Base-by-base conservation (phyloP, 2,888 invertebrate species). In the Elysia crispata region DNA sequence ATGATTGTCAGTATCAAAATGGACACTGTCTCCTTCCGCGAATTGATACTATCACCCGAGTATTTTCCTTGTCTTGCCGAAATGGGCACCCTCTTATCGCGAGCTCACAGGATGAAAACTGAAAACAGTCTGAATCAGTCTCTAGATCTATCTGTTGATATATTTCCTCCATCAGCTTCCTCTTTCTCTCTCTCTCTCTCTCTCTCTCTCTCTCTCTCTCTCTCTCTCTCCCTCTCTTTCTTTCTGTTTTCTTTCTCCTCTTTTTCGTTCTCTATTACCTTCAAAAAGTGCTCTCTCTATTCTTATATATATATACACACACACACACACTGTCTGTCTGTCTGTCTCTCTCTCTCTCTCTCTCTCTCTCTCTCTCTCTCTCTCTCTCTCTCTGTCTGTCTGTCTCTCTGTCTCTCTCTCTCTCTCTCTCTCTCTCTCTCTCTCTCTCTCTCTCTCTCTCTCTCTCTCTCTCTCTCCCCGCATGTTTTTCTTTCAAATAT, bases 1-100 rank as follows among this genome's bases (percentile, higher is more conserved):
- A 67, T 77, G 77, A 77, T 72, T 77, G 77, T 77, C 77, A 77
- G 77, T 70, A 77, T 77, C 70, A 77, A 41, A 41, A 41, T 41
- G 41, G 60, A 23, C 60, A 60, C n/a, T 3, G n/a, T 60, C 60
- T 25, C 66, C 66, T 66, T 70, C 33, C 41, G 15, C 70, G 3
- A 33, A 33, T 1, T 18, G 15, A 13, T 70, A 70, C 70, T 13
- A 41, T 67, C 25, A 3, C n/a, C 66, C 33, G 77, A 25, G 28
- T 8, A 62, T 70, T 31, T 41, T 15, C 6, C 25, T 23, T 70
- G 31, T 70, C 70, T 41, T 70, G 70, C 31, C 33, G 33, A n/a
- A 31, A 33, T 70, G 31, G 70, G 20, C 31, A n/a, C 33, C 70
- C 70, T 11, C 15, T 31, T 20, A 70, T 11, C 23, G 31, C 70